Evolutionary conservation across 2,888 invertebrate genomes (phyloP).

Genomic region (Escarpia spicata): DNA sequence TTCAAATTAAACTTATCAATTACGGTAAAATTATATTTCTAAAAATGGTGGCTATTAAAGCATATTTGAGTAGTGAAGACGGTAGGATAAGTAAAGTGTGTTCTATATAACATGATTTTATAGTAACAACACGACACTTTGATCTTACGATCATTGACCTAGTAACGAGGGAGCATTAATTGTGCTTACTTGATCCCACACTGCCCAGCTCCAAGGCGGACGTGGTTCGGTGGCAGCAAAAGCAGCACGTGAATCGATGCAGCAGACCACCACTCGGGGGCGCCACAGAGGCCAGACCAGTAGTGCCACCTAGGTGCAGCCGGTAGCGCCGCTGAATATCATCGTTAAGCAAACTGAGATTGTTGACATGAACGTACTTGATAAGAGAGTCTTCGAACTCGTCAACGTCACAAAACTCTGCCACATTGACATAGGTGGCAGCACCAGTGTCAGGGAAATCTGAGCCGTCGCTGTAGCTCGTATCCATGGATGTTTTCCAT

Average conservation of each 20-base stretch:
- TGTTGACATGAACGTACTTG: constrained; percentile 31
- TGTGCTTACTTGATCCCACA: not conserved
- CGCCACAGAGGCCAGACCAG: not conserved
- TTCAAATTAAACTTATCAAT: no score
- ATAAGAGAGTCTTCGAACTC: constrained; percentile 31
- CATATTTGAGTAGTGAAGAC: no score
- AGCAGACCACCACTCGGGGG: not conserved
- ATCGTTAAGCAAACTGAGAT: constrained; percentile 29
- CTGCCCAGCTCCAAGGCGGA: not conserved
- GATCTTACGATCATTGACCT: not conserved
- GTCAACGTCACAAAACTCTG: constrained; percentile 24
- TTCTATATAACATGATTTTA: not conserved
- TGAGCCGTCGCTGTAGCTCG: not conserved
- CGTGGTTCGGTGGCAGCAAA: constrained; percentile 14
- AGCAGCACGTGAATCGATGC: constrained; percentile 28
- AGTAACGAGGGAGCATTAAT: not conserved
- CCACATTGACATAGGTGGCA: not conserved
- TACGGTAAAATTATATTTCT: no score
- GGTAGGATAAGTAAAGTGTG: not conserved
- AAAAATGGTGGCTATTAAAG: no score
- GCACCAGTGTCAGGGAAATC: not conserved
- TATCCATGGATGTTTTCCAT: not conserved
- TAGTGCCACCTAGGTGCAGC: constrained; percentile 29
- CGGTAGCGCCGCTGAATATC: constrained; percentile 31
- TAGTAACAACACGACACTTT: not conserved